Evolutionary conservation across 2,113 vertebrate species (phyloP).

Genomic region (pig (Sus scrofa)): T2T-Sscrofa CM000830.6:90239001-90239500

Average conservation of each 20-base stretch:
- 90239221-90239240: not conserved
- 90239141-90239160: not conserved
- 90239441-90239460: constrained; percentile 51
- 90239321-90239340: constrained; percentile 1
- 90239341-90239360: not conserved
- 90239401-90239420: not conserved
- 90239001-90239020: not conserved
- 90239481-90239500: constrained; percentile 2
- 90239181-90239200: not conserved
- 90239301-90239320: not conserved
- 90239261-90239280: not conserved
- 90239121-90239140: not conserved
- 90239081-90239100: not conserved
- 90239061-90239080: not conserved
- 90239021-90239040: not conserved
- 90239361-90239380: not conserved
- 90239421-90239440: constrained; percentile 32
- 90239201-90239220: not conserved
- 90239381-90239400: not conserved
- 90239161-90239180: not conserved
- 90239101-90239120: not conserved
- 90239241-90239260: not conserved
- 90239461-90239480: not conserved
- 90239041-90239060: constrained; percentile 30
- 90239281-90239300: not conserved